Evolutionary conservation across 2,113 vertebrate genomes (phyloP).

Genomic region (Dunckerocampus dactyliophorus): DNA sequence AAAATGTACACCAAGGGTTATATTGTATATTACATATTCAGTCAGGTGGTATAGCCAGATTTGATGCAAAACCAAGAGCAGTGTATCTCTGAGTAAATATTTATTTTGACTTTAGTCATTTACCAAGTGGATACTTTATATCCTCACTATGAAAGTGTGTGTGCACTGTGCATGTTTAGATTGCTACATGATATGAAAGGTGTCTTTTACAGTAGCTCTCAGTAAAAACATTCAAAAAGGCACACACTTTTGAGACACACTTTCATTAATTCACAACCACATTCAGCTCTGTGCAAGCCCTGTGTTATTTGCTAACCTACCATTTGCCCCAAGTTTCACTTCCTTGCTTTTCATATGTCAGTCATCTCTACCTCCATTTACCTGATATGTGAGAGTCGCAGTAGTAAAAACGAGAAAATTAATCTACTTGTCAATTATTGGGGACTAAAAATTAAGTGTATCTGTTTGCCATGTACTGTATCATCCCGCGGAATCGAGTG

Average conservation of each 20-base stretch:
- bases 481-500: too few relatives aligned
- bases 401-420: background rate
- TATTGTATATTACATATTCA: background rate
- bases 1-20: background rate
- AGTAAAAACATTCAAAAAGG: conserved; percentile 53
- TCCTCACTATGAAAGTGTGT: conserved; percentile 30
- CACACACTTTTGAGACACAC: conserved; percentile 31
- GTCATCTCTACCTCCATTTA: background rate
- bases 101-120: conserved; percentile 45
- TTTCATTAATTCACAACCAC: conserved; percentile 48
- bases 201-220: conserved; percentile 56
- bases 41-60: conserved; percentile 3
- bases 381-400: background rate
- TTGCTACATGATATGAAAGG: conserved; percentile 51
- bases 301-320: conserved; percentile 21
- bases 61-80: conserved; percentile 35
- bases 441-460: background rate
- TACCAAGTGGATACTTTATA: conserved; percentile 52
- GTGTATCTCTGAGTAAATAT: conserved; percentile 50
- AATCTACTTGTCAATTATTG: background rate
- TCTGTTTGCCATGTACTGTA: too few relatives aligned
- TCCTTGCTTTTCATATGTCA: background rate
- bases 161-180: conserved; percentile 43
- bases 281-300: conserved; percentile 33
- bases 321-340: conserved; percentile 8